Percentiles rank a stretch among this genome's conserved stretches.
phyloP scores from a whole-genome alignment of 2,113 vertebrate genomes.

The Gasterosteus aculeatus region DNA sequence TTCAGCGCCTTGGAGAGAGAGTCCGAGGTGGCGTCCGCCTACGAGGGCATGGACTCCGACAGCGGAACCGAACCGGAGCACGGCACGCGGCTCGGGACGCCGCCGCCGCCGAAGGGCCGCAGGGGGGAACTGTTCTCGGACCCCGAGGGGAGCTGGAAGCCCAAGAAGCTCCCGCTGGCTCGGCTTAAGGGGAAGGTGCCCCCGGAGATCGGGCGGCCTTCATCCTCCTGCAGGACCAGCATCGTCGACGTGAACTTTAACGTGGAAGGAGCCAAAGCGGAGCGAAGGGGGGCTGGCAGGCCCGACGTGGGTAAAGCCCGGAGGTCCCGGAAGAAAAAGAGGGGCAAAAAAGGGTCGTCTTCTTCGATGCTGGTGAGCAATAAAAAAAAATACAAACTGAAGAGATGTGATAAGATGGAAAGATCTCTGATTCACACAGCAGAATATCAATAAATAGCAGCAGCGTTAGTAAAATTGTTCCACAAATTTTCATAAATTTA shows the following conservation, averaged over 20 bases:
- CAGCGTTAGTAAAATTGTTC: neutral
- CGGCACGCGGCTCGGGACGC: constrained; percentile 34
- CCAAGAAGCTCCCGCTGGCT: constrained; percentile 50
- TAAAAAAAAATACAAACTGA: neutral
- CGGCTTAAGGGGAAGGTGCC: constrained; percentile 67
- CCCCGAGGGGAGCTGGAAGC: constrained; percentile 59
- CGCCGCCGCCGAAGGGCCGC: neutral
- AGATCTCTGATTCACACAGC: neutral
- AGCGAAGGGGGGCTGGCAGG: constrained; percentile 31
- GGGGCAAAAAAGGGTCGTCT: constrained; percentile 47
- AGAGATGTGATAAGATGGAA: neutral
- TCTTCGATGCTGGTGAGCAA: constrained; percentile 59
- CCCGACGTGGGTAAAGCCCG: constrained; percentile 44
- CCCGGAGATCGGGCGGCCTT: constrained; percentile 52
- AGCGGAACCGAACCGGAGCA: constrained; percentile 83
- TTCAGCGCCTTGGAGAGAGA: constrained; percentile 88
- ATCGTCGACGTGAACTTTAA: constrained; percentile 74
- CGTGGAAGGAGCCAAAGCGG: constrained; percentile 34
- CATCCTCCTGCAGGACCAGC: constrained; percentile 56
- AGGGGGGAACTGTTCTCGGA: constrained; percentile 41
- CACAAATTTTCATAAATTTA: neutral
- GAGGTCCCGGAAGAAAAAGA: constrained; percentile 58
- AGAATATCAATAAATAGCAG: neutral
- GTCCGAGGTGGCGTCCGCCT: constrained; percentile 87
- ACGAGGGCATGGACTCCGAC: constrained; percentile 89